A percentile compares a stretch with the other conserved stretches of the same genome.
These are phyloP conservation scores for Drosophila algonquin DNA, from an alignment of 2,888 invertebrate genomes.

Conservation along the genomic window DNA sequence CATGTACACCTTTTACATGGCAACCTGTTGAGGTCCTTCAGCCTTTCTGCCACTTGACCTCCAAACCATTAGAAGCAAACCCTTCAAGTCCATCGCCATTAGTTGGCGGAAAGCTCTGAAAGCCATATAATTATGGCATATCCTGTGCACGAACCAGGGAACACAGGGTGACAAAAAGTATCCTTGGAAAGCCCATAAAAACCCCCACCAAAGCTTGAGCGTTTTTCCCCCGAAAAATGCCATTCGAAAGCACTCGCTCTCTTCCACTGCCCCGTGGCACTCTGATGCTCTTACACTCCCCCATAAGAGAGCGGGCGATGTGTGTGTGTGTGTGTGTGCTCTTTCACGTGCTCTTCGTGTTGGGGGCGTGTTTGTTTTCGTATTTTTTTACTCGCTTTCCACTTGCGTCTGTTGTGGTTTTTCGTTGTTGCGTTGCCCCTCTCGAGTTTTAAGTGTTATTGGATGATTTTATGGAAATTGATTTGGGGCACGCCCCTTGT, in stretches of 20 bases:
- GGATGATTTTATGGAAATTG: slow-evolving; percentile 78
- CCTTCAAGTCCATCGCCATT: slow-evolving; percentile 30
- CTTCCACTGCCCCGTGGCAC: slow-evolving; percentile 10
- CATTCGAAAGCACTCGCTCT: slow-evolving; percentile 54
- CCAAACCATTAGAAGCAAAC: slow-evolving; percentile 25
- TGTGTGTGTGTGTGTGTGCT: slow-evolving; percentile 7
- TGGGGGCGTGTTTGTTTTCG: slow-evolving; percentile 75
- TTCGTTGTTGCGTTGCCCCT: slow-evolving; percentile 30
- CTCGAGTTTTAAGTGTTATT: slow-evolving; percentile 66
- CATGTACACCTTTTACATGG: neutral
- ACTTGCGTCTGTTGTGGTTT: slow-evolving; percentile 43
- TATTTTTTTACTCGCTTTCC: slow-evolving; percentile 60
- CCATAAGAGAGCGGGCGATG: slow-evolving; percentile 13
- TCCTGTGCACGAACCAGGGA: slow-evolving; percentile 66
- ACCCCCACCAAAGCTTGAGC: slow-evolving; percentile 32
- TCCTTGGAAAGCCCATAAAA: slow-evolving; percentile 51
- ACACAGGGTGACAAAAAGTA: slow-evolving; percentile 50
- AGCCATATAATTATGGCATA: slow-evolving; percentile 62
- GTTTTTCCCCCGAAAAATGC: slow-evolving; percentile 40
- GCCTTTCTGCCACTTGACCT: slow-evolving; percentile 6
- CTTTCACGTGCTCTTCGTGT: slow-evolving; percentile 40
- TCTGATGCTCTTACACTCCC: slow-evolving; percentile 20
- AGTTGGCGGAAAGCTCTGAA: slow-evolving; percentile 17
- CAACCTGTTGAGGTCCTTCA: slow-evolving; percentile 57
- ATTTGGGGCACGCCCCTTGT: slow-evolving; percentile 72